phyloP scores from a whole-genome alignment of 2,113 vertebrate genomes.

The Aegithalos caudatus region DNA sequence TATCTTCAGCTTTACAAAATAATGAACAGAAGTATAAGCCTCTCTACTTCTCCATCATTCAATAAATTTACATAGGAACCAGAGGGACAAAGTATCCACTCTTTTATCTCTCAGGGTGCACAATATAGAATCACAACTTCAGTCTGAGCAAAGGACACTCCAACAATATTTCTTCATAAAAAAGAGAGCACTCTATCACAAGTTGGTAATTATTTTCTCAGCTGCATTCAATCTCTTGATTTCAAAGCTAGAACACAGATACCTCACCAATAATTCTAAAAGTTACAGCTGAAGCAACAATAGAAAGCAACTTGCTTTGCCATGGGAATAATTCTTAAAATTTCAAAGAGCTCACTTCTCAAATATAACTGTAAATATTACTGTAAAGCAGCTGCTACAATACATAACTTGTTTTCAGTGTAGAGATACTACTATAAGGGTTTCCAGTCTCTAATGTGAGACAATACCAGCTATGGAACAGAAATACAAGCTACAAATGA shows the following conservation, averaged over 20 bases:
- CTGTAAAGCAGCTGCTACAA: constrained; percentile 51
- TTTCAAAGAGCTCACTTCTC: constrained; percentile 59
- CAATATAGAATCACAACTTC: neutral
- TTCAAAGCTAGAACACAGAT: neutral
- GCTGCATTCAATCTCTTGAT: neutral
- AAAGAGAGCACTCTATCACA: neutral
- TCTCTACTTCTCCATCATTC: neutral
- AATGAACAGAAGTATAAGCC: neutral
- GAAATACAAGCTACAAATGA: constrained; percentile 13
- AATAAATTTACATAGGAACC: neutral
- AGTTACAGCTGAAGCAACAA: neutral
- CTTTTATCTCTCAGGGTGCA: neutral
- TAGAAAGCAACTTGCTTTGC: neutral
- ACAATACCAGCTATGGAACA: constrained; percentile 17
- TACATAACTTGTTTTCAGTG: constrained; percentile 54
- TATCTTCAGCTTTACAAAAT: neutral
- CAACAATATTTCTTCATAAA: neutral
- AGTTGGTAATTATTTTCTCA: neutral
- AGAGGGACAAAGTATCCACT: neutral
- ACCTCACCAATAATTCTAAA: neutral
- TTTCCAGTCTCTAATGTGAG: constrained; percentile 4
- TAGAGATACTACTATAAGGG: constrained; percentile 31
- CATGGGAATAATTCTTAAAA: constrained; percentile 44
- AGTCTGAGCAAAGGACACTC: neutral
- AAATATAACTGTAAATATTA: neutral